Conservation (phyloP, 2,888 invertebrate species). For the Caenorhabditis auriculariae region DNA sequence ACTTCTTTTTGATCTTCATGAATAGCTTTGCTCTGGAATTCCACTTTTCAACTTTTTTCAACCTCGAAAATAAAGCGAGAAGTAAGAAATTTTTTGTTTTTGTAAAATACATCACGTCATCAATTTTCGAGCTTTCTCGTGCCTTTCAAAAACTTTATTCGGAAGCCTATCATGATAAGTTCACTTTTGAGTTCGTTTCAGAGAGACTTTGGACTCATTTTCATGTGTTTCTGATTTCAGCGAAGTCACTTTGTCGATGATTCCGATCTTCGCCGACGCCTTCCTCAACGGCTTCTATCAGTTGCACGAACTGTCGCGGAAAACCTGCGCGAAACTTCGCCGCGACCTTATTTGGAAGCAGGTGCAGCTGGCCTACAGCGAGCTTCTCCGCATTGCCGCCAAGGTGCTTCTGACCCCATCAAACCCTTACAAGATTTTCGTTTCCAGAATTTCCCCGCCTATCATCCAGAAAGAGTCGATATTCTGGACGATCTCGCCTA, state of each 20-base stretch:
- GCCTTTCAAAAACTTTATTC: too few species aligned
- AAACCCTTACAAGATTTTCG: too few species aligned
- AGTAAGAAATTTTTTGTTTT: too few species aligned
- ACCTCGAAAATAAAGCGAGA: too few species aligned
- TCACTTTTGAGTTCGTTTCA: too few species aligned
- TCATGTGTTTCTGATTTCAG: constrained; percentile 4
- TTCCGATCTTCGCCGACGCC: constrained; percentile 50
- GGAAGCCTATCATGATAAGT: too few species aligned
- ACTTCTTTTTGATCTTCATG: too few species aligned
- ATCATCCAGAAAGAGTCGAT: constrained; percentile 51
- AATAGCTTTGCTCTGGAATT: too few species aligned
- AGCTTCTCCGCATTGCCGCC: constrained; percentile 44
- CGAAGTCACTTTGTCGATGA: constrained; percentile 14
- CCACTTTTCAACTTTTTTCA: too few species aligned
- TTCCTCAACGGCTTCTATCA: constrained; percentile 54
- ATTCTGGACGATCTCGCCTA: constrained; percentile 53
- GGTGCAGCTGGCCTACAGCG: constrained; percentile 44
- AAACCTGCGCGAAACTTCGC: constrained; percentile 14
- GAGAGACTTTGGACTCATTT: too few species aligned
- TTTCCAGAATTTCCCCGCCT: constrained; percentile 49
- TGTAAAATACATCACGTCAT: too few species aligned
- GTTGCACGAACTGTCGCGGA: constrained; percentile 42
- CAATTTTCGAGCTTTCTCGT: too few species aligned
- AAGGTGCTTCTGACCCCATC: constrained; percentile 20
- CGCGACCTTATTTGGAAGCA: constrained; percentile 43